Base-by-base conservation (phyloP, 2,797 vertebrate genomes). In the Spinus pinus region DNA sequence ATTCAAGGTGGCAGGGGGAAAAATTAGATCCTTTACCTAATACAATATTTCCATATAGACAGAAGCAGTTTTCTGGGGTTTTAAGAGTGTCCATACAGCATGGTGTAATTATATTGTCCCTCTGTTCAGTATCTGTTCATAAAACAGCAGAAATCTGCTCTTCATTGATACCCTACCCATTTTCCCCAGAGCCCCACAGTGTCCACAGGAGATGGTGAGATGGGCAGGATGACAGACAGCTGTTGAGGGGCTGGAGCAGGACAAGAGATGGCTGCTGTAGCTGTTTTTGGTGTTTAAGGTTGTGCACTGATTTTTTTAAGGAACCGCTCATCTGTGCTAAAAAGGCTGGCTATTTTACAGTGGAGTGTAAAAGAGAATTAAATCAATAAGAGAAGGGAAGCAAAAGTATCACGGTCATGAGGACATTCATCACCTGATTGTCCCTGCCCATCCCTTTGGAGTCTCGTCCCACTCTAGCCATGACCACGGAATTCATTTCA, bases 391-490 rank as follows among this genome's bases (percentile, higher is more conserved):
- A 74, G 31, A 60, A 56, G 5, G 6, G 23, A 17, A 74, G 2
- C 15, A 81, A 57, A 90, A n/a, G 7, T 18, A 30, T 46, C 7
- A 6, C 2, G 21, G 7, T 21, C 7, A 7, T 21, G 41, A 77
- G 25, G 8, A 20, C 9, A 41, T 3, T 24, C 22, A 49, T 10
- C 4, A 0, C 5, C 11, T 41, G 9, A 5, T 4, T 41, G 16
- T 37, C 25, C 31, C 33, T 74, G 10, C 2, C 18, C 9, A 57
- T 7, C 6, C 6, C 19, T 37, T 24, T 46, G 8, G 17, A 50
- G 5, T 16, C 4, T 54, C 8, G 0, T 0, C 9, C 10, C 2
- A n/a, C 9, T 5, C 14, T 39, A 17, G 14, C 13, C 54, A 35
- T 2, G 4, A 12, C 8, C 14, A 22, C 25, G 20, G 14, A 31